phyloP scores from a whole-genome alignment of 2,113 vertebrate genomes.

The Myxocyprinus asiaticus region DNA sequence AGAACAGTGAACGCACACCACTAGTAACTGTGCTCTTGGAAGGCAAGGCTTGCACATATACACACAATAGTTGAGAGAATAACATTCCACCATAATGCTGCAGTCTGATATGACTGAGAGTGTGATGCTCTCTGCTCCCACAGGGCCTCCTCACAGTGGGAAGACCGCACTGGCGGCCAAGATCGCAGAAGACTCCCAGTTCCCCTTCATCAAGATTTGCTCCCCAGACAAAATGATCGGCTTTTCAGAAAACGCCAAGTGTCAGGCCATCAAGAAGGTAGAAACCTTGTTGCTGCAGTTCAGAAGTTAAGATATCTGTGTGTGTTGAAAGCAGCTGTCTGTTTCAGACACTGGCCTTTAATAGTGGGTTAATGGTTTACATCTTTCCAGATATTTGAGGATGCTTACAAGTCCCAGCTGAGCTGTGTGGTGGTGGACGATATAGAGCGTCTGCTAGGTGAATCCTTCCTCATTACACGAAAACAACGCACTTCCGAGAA shows the following conservation, averaged over 20 bases:
- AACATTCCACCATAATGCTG: slow-evolving; percentile 22
- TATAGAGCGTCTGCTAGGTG: slow-evolving; percentile 92
- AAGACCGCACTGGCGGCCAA: slow-evolving; percentile 93
- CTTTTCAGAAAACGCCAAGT: slow-evolving; percentile 94
- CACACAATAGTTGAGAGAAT: background rate
- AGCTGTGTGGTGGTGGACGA: slow-evolving; percentile 97
- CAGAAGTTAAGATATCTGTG: background rate
- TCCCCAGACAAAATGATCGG: slow-evolving; percentile 99
- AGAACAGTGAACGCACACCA: slow-evolving; percentile 94
- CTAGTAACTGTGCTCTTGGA: slow-evolving; percentile 93
- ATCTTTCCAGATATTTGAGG: slow-evolving; percentile 88
- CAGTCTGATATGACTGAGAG: slow-evolving; percentile 2
- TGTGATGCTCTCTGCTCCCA: background rate
- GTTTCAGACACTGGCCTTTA: background rate
- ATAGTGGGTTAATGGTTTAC: background rate
- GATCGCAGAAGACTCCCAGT: slow-evolving; percentile 93
- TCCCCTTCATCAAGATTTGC: slow-evolving; percentile 99
- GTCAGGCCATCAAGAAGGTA: slow-evolving; percentile 98
- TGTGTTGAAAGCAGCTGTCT: background rate
- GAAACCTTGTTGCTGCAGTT: background rate
- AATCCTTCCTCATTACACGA: slow-evolving; percentile 50
- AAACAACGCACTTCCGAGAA: no score
- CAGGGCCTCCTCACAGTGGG: slow-evolving; percentile 93
- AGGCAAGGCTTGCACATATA: slow-evolving; percentile 70
- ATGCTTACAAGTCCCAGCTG: slow-evolving; percentile 97